phyloP scores from a whole-genome alignment of 1,140 invertebrate species.

The Palaemon carinicauda region DNA sequence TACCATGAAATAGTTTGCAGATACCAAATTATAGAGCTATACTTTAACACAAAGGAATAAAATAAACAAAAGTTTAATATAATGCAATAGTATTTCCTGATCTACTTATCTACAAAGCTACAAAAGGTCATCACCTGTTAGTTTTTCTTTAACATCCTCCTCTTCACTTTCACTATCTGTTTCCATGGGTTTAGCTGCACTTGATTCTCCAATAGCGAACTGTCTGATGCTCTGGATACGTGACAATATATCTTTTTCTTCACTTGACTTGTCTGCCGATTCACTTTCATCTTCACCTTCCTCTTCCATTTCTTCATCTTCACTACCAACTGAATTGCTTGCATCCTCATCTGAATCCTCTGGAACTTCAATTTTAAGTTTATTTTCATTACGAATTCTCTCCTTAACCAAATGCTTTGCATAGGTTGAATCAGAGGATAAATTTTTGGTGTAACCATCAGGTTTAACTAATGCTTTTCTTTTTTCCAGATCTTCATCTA shows the following conservation, averaged over 20 bases:
- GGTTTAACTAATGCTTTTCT: slow-evolving; percentile 20
- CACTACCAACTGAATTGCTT: not conserved
- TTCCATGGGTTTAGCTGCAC: not conserved
- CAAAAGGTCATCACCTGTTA: too few species aligned
- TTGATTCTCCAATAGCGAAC: not conserved
- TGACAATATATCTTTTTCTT: not conserved
- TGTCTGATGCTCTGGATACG: not conserved
- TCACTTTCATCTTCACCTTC: not conserved
- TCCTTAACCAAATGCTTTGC: not conserved
- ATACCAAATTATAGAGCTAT: too few species aligned
- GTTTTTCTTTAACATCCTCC: not conserved
- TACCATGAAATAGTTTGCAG: too few species aligned
- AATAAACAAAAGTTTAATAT: too few species aligned
- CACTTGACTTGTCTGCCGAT: not conserved
- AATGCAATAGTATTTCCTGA: too few species aligned
- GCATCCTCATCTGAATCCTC: not conserved
- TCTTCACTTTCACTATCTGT: slow-evolving; percentile 26
- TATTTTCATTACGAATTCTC: not conserved
- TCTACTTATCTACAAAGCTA: too few species aligned
- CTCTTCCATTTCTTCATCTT: not conserved
- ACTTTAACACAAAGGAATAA: too few species aligned
- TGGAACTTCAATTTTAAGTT: not conserved
- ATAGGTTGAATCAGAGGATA: slow-evolving; percentile 32
- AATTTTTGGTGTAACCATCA: slow-evolving; percentile 24
- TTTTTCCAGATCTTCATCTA: slow-evolving; percentile 44